Evolutionary conservation across 2,888 invertebrate species (phyloP).

Genomic region (Drosophila emarginata): DNA sequence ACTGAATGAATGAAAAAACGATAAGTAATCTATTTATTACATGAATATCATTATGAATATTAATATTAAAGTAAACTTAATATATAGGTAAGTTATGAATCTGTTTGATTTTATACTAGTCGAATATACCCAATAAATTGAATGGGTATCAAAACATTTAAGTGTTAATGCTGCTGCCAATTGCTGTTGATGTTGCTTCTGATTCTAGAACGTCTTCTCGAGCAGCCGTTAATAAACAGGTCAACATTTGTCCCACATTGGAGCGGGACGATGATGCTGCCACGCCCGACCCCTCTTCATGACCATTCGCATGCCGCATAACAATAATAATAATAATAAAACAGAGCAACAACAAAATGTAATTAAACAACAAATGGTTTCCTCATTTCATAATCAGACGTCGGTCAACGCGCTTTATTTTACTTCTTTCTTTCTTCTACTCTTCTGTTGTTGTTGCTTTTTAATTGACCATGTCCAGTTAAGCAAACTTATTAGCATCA

Average conservation of each 20-base stretch:
- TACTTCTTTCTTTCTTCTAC: conserved; percentile 1
- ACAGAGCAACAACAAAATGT: conserved; percentile 48
- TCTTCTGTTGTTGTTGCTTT: conserved; percentile 1
- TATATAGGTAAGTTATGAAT: too few species aligned
- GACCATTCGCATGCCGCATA: conserved; percentile 18
- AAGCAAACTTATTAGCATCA: conserved; percentile 51
- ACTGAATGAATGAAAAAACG: too few species aligned
- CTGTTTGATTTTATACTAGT: background rate
- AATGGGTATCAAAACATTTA: background rate
- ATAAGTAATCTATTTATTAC: too few species aligned
- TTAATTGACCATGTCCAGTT: conserved; percentile 32
- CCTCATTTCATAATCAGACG: conserved; percentile 70
- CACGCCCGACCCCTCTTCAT: background rate
- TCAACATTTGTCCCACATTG: conserved; percentile 65
- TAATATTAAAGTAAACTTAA: background rate
- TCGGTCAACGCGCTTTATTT: conserved; percentile 32
- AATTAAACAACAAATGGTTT: conserved; percentile 68
- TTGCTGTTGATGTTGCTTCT: conserved; percentile 15
- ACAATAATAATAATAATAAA: conserved; percentile 48
- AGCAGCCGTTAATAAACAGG: conserved; percentile 50
- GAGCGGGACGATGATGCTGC: conserved; percentile 47
- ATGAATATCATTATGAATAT: too few species aligned
- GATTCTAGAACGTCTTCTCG: conserved; percentile 13
- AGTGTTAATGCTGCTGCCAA: conserved; percentile 3
- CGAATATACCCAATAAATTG: background rate